These are phyloP conservation scores for Brachyhypopomus gauderio DNA, from an alignment of 2,113 vertebrate species.

Conservation along the genomic window DNA sequence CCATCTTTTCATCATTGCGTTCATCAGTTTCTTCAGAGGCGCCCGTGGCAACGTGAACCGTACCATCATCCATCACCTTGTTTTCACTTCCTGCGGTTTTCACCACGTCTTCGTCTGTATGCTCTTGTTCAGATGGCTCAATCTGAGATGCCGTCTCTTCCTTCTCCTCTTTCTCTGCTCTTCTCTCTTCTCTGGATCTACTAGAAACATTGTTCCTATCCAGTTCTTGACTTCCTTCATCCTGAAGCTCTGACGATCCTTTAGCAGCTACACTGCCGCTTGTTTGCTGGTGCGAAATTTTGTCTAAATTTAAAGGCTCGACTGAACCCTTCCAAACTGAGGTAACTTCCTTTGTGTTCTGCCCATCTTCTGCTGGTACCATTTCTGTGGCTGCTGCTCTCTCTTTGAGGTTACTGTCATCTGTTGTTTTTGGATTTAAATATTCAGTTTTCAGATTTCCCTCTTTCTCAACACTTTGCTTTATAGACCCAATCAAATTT, in stretches of 20 bases:
- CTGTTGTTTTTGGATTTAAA: neutral
- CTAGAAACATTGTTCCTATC: neutral
- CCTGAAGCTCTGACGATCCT: neutral
- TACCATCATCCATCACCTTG: neutral
- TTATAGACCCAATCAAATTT: neutral
- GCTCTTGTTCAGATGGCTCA: neutral
- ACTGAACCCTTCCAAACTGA: neutral
- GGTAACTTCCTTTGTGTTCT: conserved; percentile 3
- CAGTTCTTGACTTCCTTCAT: conserved; percentile 1
- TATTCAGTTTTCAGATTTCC: neutral
- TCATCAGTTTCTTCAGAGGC: neutral
- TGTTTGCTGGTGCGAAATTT: neutral
- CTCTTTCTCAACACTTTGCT: too few relatives aligned
- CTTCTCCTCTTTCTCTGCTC: neutral
- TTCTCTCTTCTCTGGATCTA: neutral
- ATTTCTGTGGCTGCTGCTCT: neutral
- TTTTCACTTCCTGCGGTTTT: neutral
- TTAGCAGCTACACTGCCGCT: neutral
- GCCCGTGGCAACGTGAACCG: neutral
- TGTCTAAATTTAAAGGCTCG: conserved; percentile 5
- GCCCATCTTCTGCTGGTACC: neutral
- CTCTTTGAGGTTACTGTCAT: neutral
- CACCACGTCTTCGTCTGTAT: neutral
- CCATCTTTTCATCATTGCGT: neutral
- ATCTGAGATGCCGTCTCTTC: neutral